A percentile compares a stretch with the other conserved stretches of the same genome.
phyloP scores from a whole-genome alignment of 2,888 invertebrate genomes.

The Allygus modestus region DNA sequence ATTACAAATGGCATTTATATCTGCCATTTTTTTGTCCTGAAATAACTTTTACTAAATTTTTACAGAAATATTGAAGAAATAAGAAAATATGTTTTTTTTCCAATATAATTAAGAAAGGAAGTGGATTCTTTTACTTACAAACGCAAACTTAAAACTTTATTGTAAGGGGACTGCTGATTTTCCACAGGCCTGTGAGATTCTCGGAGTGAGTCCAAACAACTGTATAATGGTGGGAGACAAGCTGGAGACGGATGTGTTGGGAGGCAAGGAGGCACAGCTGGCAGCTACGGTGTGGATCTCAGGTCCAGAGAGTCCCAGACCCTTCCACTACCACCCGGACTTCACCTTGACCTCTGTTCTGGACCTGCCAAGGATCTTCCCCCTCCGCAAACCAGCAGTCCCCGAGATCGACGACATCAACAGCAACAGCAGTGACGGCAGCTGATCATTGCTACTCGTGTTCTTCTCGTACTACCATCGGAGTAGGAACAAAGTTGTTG shows the following conservation, averaged over 20 bases:
- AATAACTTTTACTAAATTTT: too few species aligned
- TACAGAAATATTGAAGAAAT: too few species aligned
- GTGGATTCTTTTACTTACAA: too few species aligned
- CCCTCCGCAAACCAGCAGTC: slow-evolving; percentile 71
- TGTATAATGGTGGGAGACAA: slow-evolving; percentile 95
- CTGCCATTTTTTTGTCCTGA: too few species aligned
- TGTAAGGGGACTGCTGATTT: too few species aligned
- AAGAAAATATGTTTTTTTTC: too few species aligned
- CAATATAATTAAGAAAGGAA: too few species aligned
- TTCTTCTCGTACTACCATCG: slow-evolving; percentile 42
- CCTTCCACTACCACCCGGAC: slow-evolving; percentile 77
- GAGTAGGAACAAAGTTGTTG: slow-evolving; percentile 22
- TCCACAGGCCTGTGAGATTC: slow-evolving; percentile 84
- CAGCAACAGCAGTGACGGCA: slow-evolving; percentile 77
- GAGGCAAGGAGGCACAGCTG: slow-evolving; percentile 86
- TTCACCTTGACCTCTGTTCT: slow-evolving; percentile 82
- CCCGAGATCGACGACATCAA: slow-evolving; percentile 75
- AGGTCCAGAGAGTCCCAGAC: slow-evolving; percentile 76
- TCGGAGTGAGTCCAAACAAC: slow-evolving; percentile 84
- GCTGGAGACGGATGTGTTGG: slow-evolving; percentile 91
- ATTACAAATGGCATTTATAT: too few species aligned
- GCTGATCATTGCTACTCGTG: slow-evolving; percentile 72
- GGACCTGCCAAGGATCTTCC: slow-evolving; percentile 80
- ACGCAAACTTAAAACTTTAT: too few species aligned
- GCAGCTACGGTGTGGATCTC: slow-evolving; percentile 86